phyloP scores from a whole-genome alignment of 2,797 vertebrate species.

The Micromesistius poutassou region DNA sequence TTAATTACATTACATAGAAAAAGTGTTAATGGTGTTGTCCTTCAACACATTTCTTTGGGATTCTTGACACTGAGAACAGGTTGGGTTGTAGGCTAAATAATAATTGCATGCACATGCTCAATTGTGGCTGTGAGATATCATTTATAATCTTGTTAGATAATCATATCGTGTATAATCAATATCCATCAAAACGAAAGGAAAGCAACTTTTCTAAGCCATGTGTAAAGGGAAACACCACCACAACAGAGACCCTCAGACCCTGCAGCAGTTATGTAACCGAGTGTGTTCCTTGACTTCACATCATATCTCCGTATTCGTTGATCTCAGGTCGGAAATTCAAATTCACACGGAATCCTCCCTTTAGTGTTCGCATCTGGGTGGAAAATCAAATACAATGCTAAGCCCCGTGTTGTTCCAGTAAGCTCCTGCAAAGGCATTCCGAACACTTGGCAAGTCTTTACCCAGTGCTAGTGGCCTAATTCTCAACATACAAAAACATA shows the following conservation, averaged over 20 bases:
- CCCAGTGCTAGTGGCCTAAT: conserved; percentile 21
- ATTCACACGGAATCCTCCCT: conserved; percentile 22
- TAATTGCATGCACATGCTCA: not conserved
- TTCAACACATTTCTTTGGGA: not conserved
- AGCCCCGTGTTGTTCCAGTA: conserved; percentile 53
- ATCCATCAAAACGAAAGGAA: not conserved
- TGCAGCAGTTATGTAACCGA: conserved; percentile 42
- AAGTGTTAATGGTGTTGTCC: not conserved
- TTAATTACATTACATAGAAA: not conserved
- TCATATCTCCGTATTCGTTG: conserved; percentile 34
- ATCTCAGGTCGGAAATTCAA: conserved; percentile 24
- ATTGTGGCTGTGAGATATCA: not conserved
- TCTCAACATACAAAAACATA: conserved; percentile 23
- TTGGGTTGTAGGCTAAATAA: not conserved
- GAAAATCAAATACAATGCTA: conserved; percentile 52
- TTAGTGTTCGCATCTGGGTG: conserved; percentile 43
- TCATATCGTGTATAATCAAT: not conserved
- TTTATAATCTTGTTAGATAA: not conserved
- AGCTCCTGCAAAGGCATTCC: conserved; percentile 52
- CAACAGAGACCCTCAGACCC: conserved; percentile 10
- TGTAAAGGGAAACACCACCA: not conserved
- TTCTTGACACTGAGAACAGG: not conserved
- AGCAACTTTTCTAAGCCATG: not conserved
- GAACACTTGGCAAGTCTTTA: conserved; percentile 45
- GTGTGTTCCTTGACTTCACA: conserved; percentile 32